Percentiles rank a stretch among this genome's conserved stretches.
These are phyloP conservation scores for Hymenopus coronatus DNA, from an alignment of 2,888 invertebrate species.

Conservation along the genomic window DNA sequence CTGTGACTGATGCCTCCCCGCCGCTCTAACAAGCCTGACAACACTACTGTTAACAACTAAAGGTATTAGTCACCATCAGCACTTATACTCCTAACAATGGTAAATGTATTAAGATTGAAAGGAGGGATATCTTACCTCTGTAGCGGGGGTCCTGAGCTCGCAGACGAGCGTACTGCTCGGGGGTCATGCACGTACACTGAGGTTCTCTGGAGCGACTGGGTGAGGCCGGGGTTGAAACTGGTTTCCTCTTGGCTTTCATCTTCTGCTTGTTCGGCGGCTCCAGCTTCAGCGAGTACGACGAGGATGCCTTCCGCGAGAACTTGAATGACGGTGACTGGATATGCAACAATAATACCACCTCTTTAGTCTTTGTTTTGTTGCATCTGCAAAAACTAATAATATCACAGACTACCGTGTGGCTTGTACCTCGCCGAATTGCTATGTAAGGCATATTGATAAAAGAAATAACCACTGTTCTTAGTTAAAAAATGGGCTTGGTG, in stretches of 20 bases:
- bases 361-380: neutral
- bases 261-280: constrained; percentile 71
- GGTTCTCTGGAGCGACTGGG: constrained; percentile 85
- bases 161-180: constrained; percentile 85
- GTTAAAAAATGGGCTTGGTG: too few relatives aligned
- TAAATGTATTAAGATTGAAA: too few relatives aligned
- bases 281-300: constrained; percentile 92
- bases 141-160: constrained; percentile 81
- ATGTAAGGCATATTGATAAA: too few relatives aligned
- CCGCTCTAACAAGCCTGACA: too few relatives aligned
- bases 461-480: too few relatives aligned
- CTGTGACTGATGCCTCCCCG: too few relatives aligned
- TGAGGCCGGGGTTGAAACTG: constrained; percentile 89
- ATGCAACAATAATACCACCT: constrained; percentile 38
- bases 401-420: too few relatives aligned
- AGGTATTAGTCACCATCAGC: too few relatives aligned
- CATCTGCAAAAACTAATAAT: too few relatives aligned
- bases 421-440: too few relatives aligned
- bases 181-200: constrained; percentile 93
- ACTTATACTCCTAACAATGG: too few relatives aligned
- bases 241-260: constrained; percentile 72
- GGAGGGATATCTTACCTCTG: constrained; percentile 54
- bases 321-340: constrained; percentile 94
- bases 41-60: too few relatives aligned
- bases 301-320: constrained; percentile 95